These are phyloP conservation scores for Cyrtorhinus lividipennis DNA, from an alignment of 1,140 invertebrate genomes.

Conservation along the genomic window DNA sequence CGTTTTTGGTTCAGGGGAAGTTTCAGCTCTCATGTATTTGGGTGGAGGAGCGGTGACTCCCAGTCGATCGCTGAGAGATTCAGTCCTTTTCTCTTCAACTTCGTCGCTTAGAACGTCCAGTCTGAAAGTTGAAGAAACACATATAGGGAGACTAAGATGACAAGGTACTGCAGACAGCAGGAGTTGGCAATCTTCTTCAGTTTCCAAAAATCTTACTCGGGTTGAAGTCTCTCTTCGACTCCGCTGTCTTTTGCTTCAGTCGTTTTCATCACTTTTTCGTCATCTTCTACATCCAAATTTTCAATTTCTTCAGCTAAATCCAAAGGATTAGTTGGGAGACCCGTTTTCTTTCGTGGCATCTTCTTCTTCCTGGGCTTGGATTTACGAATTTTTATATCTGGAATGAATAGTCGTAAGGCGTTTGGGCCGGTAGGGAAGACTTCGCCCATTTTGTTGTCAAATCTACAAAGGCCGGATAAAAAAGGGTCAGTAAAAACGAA, in stretches of 20 bases:
- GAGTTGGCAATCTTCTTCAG: not conserved
- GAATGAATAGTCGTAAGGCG: conserved; percentile 36
- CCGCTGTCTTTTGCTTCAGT: too few relatives aligned
- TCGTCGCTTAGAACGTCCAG: not conserved
- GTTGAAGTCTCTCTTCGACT: not conserved
- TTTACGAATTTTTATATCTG: conserved; percentile 35
- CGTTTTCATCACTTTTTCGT: not conserved
- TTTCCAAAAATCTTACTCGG: not conserved
- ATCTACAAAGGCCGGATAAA: not conserved
- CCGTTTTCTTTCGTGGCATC: conserved; percentile 32
- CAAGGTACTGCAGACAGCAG: too few relatives aligned
- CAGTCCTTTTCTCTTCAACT: not conserved
- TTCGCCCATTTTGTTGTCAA: conserved; percentile 12
- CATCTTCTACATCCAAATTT: not conserved
- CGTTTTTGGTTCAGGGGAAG: conserved; percentile 4
- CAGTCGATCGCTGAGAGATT: not conserved
- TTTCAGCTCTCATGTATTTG: conserved; percentile 15
- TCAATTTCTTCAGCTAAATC: conserved; percentile 10
- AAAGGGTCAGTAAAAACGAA: not conserved
- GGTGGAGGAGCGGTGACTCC: conserved; percentile 4
- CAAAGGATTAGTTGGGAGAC: not conserved
- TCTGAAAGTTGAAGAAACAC: too few relatives aligned
- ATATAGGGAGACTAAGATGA: too few relatives aligned
- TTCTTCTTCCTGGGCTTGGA: conserved; percentile 25
- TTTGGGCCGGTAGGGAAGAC: conserved; percentile 37